Conservation (phyloP, 2,113 vertebrate genomes). For the Trochalopteron elliotii region DNA sequence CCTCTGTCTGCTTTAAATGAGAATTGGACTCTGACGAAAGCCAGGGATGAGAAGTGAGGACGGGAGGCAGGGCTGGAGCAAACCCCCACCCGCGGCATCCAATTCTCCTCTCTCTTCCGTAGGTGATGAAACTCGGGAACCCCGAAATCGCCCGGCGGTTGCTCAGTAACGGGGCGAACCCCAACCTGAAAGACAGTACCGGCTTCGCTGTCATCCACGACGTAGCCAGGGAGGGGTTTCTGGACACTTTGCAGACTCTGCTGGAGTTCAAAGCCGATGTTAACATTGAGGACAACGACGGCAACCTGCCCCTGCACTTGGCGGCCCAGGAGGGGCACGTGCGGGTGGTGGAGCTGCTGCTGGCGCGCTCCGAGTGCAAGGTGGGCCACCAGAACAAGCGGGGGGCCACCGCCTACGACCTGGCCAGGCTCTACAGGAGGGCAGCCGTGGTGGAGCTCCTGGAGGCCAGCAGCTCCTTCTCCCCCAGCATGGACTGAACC, state of each 20-base stretch:
- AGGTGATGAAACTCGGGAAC: conserved; percentile 89
- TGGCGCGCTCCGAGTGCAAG: conserved; percentile 68
- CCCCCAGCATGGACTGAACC: background rate
- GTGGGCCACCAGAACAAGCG: conserved; percentile 70
- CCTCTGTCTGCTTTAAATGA: background rate
- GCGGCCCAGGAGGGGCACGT: conserved; percentile 84
- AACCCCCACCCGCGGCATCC: background rate
- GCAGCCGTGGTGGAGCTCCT: conserved; percentile 70
- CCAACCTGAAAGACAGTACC: conserved; percentile 80
- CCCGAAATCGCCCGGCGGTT: conserved; percentile 77
- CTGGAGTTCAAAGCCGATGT: conserved; percentile 81
- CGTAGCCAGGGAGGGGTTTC: conserved; percentile 87
- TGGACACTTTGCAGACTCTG: conserved; percentile 85
- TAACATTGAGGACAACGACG: conserved; percentile 80
- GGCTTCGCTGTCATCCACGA: conserved; percentile 88
- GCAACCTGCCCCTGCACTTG: conserved; percentile 89
- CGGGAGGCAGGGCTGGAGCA: background rate
- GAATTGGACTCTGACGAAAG: background rate
- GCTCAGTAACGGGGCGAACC: conserved; percentile 79
- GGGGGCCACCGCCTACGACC: conserved; percentile 78
- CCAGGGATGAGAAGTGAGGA: background rate
- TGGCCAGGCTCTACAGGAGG: conserved; percentile 74
- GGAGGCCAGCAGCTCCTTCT: conserved; percentile 21
- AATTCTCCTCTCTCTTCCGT: background rate
- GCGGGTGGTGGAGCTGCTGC: conserved; percentile 79